Evolutionary conservation across 2,113 vertebrate species (phyloP), one percentile per base, ranked within the genome.

Genomic region (Accipiter virgatus): DNA sequence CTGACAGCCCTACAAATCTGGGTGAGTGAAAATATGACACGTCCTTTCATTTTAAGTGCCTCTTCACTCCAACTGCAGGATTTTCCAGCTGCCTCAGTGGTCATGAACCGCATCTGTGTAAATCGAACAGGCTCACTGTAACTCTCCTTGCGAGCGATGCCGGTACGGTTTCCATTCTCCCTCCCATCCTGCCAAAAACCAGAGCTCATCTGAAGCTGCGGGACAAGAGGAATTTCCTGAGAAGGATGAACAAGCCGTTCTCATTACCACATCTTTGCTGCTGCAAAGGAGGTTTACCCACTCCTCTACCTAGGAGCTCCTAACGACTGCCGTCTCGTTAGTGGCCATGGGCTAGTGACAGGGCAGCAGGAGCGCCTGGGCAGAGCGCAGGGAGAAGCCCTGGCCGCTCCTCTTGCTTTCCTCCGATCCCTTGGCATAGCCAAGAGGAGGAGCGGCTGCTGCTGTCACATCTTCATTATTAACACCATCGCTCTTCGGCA

Each of bases 181-280:
- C 22, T 27, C 84, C 63, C 9, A n/a, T 77, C 81, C 83, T 96
- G 96, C 92, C 96, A 96, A 95, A 95, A 68, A 75, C 65, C 91
- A 62, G 90, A 96, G 88, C 62, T 87, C 79, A 42, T 95, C 87
- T 78, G 95, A 94, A 90, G 84, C 53, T 19, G 11, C 3, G 9
- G 94, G 91, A 92, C 92, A 93, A 92, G 93, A 95, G 82, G 86
- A 92, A 95, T 97, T 97, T 97, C 92, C 94, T 88, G 92, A 80
- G 91, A 63, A 56, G 78, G 90, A 90, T 90, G 91, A 95, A 95
- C 45, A 91, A 95, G 80, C 77, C 16, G 6, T 96, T 96, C 93
- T 93, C 90, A 38, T 94, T 81, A 85, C 89, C 61, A 40, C 8
- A 21, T 93, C 91, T 92, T 91, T 88, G 78, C 94, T 81, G 83